Evolutionary conservation across 2,888 invertebrate genomes (phyloP), one percentile per base, ranked within the genome.

Genomic region (Geophilus truncorum): DNA sequence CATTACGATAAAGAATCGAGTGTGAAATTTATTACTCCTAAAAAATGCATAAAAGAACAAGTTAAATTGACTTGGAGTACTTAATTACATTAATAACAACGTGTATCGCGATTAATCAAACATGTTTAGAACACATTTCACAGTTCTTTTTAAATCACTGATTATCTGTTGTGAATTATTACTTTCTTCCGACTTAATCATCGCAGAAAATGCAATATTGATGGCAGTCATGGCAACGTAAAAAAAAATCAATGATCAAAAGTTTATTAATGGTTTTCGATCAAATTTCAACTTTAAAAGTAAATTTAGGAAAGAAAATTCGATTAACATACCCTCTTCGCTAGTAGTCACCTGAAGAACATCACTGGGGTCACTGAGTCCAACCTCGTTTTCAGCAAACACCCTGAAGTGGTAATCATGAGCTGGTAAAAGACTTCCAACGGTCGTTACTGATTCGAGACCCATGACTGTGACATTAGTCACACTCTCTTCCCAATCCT

Each of bases 331-430:
- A 89, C 91, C 90, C 90, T 97, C 96, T 88, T 98, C 97, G 45
- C 97, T 95, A 28, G 98, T 98, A 83, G 96, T 96, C 83, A 97
- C 97, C 2, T 94, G 94, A 1, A 97, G 95, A 0, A 94, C 93
- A 85, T 96, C 95, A 0, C 97, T 96, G 1, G 95, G 94, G 84
- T 94, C 93, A 36, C 97, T 96, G 15, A 92, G 91, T 80, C 97
- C 97, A 82, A 97, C 92, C 87, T 94, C 94, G 85, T 97, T 97
- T 88, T 96, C 95, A 81, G 96, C 96, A 1, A 96, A 94, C 85
- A 97, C 94, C 83, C 96, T 90, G 84, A 97, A 92, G 86, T 97
- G 95, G 86, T 97, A 97, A 0, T 95, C 94, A 1, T 96, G 96
- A 36, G 96, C 95, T 30, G 96, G 96, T 84, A 93, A 90, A 6